Base-by-base conservation (phyloP, 1,140 invertebrate species). In the Bilobella aurantiaca region DNA sequence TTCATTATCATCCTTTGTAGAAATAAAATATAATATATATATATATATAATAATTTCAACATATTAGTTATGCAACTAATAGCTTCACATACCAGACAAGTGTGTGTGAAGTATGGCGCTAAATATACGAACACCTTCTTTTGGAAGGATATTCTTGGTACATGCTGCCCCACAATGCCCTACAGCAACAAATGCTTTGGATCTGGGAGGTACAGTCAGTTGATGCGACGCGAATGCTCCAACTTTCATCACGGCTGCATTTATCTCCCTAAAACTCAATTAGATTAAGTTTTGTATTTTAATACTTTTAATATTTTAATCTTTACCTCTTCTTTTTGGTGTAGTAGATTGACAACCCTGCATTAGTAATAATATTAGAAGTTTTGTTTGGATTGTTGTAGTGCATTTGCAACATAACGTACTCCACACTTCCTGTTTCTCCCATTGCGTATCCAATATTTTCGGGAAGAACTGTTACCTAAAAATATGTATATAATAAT, bases 91-190 rank as follows among this genome's bases (percentile, higher is more conserved):
- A 57, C 58, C 58, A 28, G 58, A 14, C 3, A 32, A 2, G 31
- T 65, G 63, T 12, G 63, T 57, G 31, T 65, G 63, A 14, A 59
- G 37, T 2, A 65, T 42, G 23, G 27, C 57, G 23, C 42, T 58
- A 25, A 30, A 65, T 2, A 47, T 30, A 29, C 18, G 12, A 23
- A 65, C 27, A 1, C 63, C 63, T 14, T 58, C 57, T 29, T 2
- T 5, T 29, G 53, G 53, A 8, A 58, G 23, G 16, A 62, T 8
- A 5, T 42, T 2, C 1, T 12, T 2, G 1, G 63, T 65, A 25
- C 63, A 65, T 1, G 3, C 28, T 3, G 63, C 18, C 2, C n/a
- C 21, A 25, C 63, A 65, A 31, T 65, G 63, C 14, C 31, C 57
- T 2, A 46, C 57, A 2, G 56, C 46, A 2, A 65, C 27, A 25